Percentiles rank a stretch among this genome's conserved stretches.
These are phyloP conservation scores for Drosophila aldrichi DNA, from an alignment of 2,888 invertebrate species.

Conservation along the genomic window DNA sequence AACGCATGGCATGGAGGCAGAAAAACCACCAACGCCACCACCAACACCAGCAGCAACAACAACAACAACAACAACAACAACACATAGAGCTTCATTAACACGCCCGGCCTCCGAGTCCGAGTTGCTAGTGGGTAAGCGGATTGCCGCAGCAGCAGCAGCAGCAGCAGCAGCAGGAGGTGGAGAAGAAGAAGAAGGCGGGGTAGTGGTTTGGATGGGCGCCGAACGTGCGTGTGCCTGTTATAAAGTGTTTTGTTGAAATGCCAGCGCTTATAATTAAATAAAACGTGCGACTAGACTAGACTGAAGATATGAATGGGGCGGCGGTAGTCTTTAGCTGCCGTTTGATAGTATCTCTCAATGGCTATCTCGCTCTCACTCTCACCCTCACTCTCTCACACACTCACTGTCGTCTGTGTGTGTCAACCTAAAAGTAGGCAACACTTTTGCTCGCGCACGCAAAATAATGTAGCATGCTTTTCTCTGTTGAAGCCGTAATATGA, in stretches of 20 bases:
- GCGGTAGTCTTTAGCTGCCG: slow-evolving; percentile 16
- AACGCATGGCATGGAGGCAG: slow-evolving; percentile 38
- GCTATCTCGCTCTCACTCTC: background rate
- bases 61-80: slow-evolving; percentile 39
- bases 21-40: slow-evolving; percentile 15
- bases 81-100: slow-evolving; percentile 72
- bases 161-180: background rate
- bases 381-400: slow-evolving; percentile 8
- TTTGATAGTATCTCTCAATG: background rate
- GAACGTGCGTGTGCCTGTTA: slow-evolving; percentile 47
- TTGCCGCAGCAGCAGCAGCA: slow-evolving; percentile 22
- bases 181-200: background rate
- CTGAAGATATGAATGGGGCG: slow-evolving; percentile 55
- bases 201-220: background rate
- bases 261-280: slow-evolving; percentile 77
- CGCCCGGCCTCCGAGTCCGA: slow-evolving; percentile 76
- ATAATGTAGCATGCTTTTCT: slow-evolving; percentile 64
- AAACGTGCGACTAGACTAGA: slow-evolving; percentile 63
- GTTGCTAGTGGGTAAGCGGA: slow-evolving; percentile 70
- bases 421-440: slow-evolving; percentile 66
- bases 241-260: slow-evolving; percentile 74
- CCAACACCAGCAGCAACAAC: slow-evolving; percentile 18
- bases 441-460: slow-evolving; percentile 19
- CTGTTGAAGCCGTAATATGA: background rate
- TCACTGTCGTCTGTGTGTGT: slow-evolving; percentile 29